A percentile compares a stretch with the other conserved stretches of the same genome.
phyloP scores from a whole-genome alignment of 2,797 vertebrate species.

The Crypturellus tataupa region DNA sequence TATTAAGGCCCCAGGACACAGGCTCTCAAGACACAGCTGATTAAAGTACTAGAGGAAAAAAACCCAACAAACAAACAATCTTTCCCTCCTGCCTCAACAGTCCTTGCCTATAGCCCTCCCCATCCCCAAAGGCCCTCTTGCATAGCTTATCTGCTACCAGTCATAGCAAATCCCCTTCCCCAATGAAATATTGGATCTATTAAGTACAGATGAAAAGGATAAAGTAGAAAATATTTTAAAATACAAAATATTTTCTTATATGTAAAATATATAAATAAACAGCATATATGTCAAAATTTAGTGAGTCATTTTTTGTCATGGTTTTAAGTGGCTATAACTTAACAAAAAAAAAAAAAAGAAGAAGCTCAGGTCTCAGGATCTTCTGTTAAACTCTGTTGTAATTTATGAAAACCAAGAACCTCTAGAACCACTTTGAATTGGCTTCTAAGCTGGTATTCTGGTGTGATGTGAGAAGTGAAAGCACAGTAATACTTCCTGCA shows the following conservation, averaged over 20 bases:
- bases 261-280: not conserved
- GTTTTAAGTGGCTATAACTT: not conserved
- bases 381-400: not conserved
- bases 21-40: not conserved
- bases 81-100: fast-evolving
- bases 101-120: fast-evolving
- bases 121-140: not conserved
- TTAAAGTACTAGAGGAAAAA: fast-evolving
- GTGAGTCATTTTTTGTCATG: too few species aligned
- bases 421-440: not conserved
- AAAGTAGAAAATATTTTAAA: not conserved
- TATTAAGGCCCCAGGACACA: not conserved
- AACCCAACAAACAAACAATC: fast-evolving
- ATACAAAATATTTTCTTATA: not conserved
- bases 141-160: not conserved
- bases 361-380: too few species aligned
- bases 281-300: not conserved
- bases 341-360: not conserved
- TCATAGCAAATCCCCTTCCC: not conserved
- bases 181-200: not conserved
- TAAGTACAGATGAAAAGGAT: not conserved
- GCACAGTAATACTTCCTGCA: not conserved
- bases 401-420: not conserved
- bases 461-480: not conserved
- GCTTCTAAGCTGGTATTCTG: not conserved